phyloP scores from a whole-genome alignment of 1,140 invertebrate genomes.

The Luehdorfia chinensis region DNA sequence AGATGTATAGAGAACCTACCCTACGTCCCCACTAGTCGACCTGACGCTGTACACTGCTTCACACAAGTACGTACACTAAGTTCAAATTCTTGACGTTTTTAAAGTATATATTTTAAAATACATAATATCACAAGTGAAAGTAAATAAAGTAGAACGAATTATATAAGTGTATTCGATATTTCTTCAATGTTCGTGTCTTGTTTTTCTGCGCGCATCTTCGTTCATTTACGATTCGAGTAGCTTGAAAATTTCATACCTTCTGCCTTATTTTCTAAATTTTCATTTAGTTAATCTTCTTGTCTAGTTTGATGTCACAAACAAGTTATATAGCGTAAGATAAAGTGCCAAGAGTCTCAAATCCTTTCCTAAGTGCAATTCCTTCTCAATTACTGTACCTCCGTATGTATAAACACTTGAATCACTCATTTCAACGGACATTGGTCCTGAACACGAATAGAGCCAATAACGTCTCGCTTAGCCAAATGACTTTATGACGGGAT shows the following conservation, averaged over 20 bases:
- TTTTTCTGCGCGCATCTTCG: background rate
- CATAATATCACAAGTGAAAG: slow-evolving; percentile 44
- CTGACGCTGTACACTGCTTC: slow-evolving; percentile 71
- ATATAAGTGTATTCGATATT: slow-evolving; percentile 43
- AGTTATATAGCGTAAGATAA: slow-evolving; percentile 59
- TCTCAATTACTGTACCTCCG: slow-evolving; percentile 57
- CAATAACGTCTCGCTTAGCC: slow-evolving; percentile 31
- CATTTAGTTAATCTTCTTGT: slow-evolving; percentile 1
- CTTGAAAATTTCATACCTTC: background rate
- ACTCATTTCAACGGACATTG: background rate
- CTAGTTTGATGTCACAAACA: slow-evolving; percentile 19
- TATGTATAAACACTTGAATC: slow-evolving; percentile 24
- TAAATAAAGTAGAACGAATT: slow-evolving; percentile 45
- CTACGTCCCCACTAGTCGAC: slow-evolving; percentile 36
- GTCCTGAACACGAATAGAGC: background rate
- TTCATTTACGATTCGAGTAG: background rate
- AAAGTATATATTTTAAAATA: slow-evolving; percentile 64
- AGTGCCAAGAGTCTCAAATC: slow-evolving; percentile 68
- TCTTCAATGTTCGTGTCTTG: slow-evolving; percentile 38
- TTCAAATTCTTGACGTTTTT: slow-evolving; percentile 65
- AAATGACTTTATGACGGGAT: slow-evolving; percentile 29
- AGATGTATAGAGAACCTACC: slow-evolving; percentile 45
- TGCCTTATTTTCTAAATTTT: background rate
- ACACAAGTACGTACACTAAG: slow-evolving; percentile 55
- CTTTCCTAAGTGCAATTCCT: slow-evolving; percentile 65